Base-by-base conservation (phyloP, 1,140 invertebrate genomes). In the Halyomorpha halys region DNA sequence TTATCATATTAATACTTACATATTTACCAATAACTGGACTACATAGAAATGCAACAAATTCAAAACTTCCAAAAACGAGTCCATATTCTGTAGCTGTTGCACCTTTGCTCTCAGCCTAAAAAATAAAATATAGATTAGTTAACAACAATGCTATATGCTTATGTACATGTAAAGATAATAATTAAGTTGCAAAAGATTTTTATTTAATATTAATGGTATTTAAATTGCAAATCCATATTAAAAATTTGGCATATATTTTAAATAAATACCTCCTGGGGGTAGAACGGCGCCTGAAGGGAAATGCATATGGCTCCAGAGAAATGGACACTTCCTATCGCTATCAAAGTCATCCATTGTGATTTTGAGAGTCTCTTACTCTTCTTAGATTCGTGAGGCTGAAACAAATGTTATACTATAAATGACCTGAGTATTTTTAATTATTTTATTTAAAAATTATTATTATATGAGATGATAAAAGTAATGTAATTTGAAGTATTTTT, bases 41-140 rank as follows among this genome's bases (percentile, higher is more conserved):
- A 21, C 77, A 75, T 2, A 84, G 44, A 67, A 84, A 81, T 51
- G 83, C 80, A 0, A 80, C 75, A 15, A 85, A 72, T 71, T 85
- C 81, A 72, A 82, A 85, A 34, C 78, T 73, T 13, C 83, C 83
- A 68, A 85, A 84, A n/a, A 85, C 81, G 5, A 85, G 71, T 4
- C 83, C 83, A 71, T 81, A 80, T 63, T 81, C 76, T 4, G 80
- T 79, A 16, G 80, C 74, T 16, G 77, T 78, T 11, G 79, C 77
- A 15, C 81, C 80, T 75, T 84, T 83, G 21, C 67, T 67, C 64
- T 74, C 74, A 5, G 81, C 80, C 73, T 73, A 64, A 62, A 72
- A 72, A n/a, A n/a, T 16, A 53, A 44, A 61, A 9, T 65, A 62
- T 13, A 14, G 9, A 54, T 13, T 27, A 47, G 25, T 54, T 59